Percentiles rank a stretch among this genome's conserved stretches.
Evolutionary conservation across 1,140 invertebrate species (phyloP).

Genomic region (Radopholus similis): DNA sequence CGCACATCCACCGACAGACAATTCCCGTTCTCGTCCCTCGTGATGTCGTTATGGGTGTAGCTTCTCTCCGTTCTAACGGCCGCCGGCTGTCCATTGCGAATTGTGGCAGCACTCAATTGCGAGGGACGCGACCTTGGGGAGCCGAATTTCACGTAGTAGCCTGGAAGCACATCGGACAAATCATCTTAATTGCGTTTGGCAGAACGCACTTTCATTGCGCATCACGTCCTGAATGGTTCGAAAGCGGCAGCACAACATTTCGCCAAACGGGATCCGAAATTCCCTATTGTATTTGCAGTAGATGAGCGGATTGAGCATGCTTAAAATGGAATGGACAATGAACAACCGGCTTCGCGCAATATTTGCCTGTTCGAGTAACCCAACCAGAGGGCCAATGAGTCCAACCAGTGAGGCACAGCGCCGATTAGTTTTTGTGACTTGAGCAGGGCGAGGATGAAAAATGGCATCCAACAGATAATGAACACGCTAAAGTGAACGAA

Average conservation of each 20-base stretch:
- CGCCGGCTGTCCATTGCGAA: neutral
- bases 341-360: no score
- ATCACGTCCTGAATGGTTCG: slow-evolving; percentile 62
- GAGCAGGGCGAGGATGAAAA: slow-evolving; percentile 70
- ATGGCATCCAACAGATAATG: slow-evolving; percentile 88
- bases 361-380: slow-evolving; percentile 64
- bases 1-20: neutral
- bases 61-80: neutral
- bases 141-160: slow-evolving; percentile 63
- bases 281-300: slow-evolving; percentile 65
- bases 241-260: slow-evolving; percentile 64
- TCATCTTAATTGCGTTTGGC: neutral
- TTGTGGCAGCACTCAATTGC: slow-evolving; percentile 1
- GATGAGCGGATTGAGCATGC: slow-evolving; percentile 65
- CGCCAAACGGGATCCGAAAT: slow-evolving; percentile 64
- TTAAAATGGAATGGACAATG: slow-evolving; percentile 29
- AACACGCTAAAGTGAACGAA: slow-evolving; percentile 70
- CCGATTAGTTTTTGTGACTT: slow-evolving; percentile 43
- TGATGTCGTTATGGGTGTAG: neutral
- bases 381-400: slow-evolving; percentile 62
- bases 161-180: neutral
- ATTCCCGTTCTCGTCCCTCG: neutral
- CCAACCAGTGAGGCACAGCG: slow-evolving; percentile 61
- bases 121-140: slow-evolving; percentile 44
- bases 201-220: slow-evolving; percentile 61